A percentile compares a stretch with the other conserved stretches of the same genome.
These are phyloP conservation scores for Clitarchus hookeri DNA, from an alignment of 2,888 invertebrate species.

Conservation along the genomic window DNA sequence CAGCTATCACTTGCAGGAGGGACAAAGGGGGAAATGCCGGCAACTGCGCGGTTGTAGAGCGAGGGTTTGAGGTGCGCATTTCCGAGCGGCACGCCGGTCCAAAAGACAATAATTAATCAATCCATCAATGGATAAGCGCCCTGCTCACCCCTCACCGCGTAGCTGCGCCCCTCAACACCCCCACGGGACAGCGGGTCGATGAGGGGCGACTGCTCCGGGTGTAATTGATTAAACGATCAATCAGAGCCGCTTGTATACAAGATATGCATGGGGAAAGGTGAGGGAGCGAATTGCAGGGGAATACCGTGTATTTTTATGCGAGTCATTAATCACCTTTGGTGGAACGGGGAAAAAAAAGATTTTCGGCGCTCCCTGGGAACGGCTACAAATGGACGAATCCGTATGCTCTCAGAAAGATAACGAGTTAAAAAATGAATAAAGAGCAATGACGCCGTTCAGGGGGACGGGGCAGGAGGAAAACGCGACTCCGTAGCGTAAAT, in stretches of 20 bases:
- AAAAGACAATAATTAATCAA: constrained; percentile 6
- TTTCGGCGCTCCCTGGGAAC: background rate
- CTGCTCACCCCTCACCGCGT: background rate
- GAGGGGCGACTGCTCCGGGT: background rate
- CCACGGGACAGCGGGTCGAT: background rate
- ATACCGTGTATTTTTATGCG: background rate
- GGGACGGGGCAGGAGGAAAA: background rate
- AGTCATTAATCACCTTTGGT: background rate
- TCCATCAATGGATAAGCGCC: background rate
- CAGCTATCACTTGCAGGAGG: no score
- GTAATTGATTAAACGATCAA: constrained; percentile 14
- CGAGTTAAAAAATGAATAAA: constrained; percentile 6
- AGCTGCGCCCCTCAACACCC: background rate
- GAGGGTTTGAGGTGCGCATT: background rate
- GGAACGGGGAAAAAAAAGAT: background rate
- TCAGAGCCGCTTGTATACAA: background rate
- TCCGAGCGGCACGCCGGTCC: background rate
- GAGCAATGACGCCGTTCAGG: background rate
- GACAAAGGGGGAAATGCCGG: no score
- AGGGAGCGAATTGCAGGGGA: background rate
- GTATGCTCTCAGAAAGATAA: background rate
- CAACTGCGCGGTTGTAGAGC: no score
- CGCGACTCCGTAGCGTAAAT: background rate
- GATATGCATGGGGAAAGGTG: background rate
- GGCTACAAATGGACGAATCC: constrained; percentile 1